These are phyloP conservation scores for Dryobotodes eremita DNA, from an alignment of 2,888 invertebrate genomes.

Conservation along the genomic window DNA sequence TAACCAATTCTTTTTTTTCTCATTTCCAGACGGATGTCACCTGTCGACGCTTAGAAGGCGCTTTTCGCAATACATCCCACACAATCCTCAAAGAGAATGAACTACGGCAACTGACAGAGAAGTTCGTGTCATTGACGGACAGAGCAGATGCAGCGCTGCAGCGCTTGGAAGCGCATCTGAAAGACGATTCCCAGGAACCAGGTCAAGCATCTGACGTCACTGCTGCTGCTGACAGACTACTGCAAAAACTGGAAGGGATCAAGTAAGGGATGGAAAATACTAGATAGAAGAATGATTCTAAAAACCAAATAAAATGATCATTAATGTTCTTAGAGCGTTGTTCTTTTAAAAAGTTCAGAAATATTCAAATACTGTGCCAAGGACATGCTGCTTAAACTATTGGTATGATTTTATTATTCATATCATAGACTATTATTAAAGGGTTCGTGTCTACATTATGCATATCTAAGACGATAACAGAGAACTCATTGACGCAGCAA, in stretches of 20 bases:
- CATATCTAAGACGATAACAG: not conserved
- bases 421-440: not conserved
- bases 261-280: conserved; percentile 73
- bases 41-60: conserved; percentile 83
- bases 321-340: not conserved
- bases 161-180: conserved; percentile 81
- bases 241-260: conserved; percentile 81
- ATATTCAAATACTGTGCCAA: not conserved
- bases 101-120: conserved; percentile 85
- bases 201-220: conserved; percentile 80
- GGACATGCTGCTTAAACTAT: not conserved
- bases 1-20: not conserved
- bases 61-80: conserved; percentile 83
- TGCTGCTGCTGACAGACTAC: conserved; percentile 80
- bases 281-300: not conserved
- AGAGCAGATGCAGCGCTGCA: conserved; percentile 87
- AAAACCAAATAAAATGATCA: not conserved
- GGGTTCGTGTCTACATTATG: not conserved
- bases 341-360: not conserved
- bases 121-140: conserved; percentile 86
- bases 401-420: not conserved
- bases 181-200: conserved; percentile 76
- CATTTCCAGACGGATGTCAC: conserved; percentile 79
- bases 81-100: conserved; percentile 83
- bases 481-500: not conserved